Evolutionary conservation across 2,888 invertebrate species (phyloP).

Genomic region (Meliscaeva auricollis): DNA sequence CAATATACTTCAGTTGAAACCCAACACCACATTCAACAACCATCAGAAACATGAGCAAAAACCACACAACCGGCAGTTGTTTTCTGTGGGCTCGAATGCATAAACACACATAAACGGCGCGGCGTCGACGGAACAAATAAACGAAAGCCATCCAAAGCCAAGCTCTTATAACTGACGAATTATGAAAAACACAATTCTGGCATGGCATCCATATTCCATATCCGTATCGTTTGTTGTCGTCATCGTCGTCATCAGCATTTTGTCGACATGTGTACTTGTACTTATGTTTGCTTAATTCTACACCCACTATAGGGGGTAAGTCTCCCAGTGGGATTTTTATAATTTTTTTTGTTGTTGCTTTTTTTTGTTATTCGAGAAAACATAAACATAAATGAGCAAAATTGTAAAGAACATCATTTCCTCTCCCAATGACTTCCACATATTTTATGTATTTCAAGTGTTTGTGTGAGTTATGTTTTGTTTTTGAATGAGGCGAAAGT

Average conservation of each 20-base stretch:
- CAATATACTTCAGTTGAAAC: constrained; percentile 30
- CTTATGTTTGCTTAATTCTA: background rate
- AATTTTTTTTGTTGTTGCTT: background rate
- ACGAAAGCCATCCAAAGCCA: background rate
- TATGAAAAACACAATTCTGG: constrained; percentile 23
- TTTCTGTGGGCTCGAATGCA: background rate
- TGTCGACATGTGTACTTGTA: background rate
- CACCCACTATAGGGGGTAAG: background rate
- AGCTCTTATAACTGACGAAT: constrained; percentile 5
- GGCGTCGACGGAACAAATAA: background rate
- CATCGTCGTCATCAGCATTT: background rate
- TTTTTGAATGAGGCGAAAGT: background rate
- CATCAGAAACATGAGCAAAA: constrained; percentile 12
- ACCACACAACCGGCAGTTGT: background rate
- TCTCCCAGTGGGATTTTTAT: background rate
- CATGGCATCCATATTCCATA: background rate
- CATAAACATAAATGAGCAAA: constrained; percentile 8
- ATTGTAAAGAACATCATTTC: background rate
- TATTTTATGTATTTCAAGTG: background rate
- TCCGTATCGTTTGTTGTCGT: background rate
- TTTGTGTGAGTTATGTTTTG: background rate
- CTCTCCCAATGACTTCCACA: background rate
- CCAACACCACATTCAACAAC: constrained; percentile 37
- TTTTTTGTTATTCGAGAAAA: background rate
- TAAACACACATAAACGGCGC: background rate